phyloP scores from a whole-genome alignment of 2,113 vertebrate genomes.

The Tragelaphus imberbis region DNA sequence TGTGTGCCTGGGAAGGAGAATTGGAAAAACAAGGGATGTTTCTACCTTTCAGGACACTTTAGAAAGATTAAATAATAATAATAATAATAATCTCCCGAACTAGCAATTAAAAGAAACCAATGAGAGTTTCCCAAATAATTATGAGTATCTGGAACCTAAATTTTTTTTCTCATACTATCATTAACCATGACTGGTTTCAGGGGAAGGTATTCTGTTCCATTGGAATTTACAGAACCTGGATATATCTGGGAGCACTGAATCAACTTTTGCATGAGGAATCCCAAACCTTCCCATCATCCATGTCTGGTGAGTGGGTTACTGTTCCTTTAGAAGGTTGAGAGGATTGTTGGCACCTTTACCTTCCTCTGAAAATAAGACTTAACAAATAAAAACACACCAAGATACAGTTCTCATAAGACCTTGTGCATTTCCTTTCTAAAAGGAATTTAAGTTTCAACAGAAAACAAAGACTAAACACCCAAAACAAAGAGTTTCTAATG shows the following conservation, averaged over 20 bases:
- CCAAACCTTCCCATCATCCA: neutral
- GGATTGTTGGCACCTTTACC: neutral
- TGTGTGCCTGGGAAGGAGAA: neutral
- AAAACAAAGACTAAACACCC: neutral
- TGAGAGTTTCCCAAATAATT: neutral
- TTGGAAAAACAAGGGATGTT: neutral
- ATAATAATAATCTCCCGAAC: neutral
- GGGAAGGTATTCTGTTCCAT: neutral
- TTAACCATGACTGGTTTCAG: neutral
- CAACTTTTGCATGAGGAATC: neutral
- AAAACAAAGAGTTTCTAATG: neutral
- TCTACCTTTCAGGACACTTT: neutral
- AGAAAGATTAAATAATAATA: neutral
- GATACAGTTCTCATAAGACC: neutral
- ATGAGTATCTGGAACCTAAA: neutral
- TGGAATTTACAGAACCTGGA: neutral
- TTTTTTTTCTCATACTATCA: neutral
- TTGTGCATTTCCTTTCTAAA: neutral
- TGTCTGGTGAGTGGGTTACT: neutral
- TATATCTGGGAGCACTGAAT: neutral
- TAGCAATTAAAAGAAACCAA: neutral
- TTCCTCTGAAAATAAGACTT: neutral
- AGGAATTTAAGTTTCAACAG: conserved; percentile 3
- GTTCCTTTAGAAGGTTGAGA: neutral
- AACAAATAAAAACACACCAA: neutral